Evolutionary conservation across 2,113 vertebrate species (phyloP).

Genomic region (Chelonoidis abingdonii): DNA sequence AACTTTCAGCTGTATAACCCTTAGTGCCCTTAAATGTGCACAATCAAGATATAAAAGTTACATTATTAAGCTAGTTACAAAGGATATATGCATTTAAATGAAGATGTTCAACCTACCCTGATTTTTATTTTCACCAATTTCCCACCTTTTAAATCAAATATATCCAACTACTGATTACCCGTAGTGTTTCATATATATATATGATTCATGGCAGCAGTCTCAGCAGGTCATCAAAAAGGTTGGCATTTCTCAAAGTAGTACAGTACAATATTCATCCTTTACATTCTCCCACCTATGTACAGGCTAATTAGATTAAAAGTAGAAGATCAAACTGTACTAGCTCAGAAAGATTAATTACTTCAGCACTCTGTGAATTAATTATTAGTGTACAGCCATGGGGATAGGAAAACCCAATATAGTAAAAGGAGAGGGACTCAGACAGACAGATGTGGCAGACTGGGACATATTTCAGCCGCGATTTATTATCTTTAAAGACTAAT

Average conservation of each 20-base stretch:
- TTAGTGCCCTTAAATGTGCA: not conserved
- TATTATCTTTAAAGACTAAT: conserved; percentile 55
- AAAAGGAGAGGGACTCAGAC: conserved; percentile 40
- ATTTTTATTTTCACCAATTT: conserved; percentile 8
- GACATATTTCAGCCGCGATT: conserved; percentile 35
- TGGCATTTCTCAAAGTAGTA: conserved; percentile 38
- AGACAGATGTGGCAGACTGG: conserved; percentile 42
- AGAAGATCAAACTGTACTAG: conserved; percentile 73
- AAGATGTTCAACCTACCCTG: not conserved
- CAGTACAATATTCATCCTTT: conserved; percentile 45
- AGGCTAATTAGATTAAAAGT: conserved; percentile 79
- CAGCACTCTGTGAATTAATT: conserved; percentile 77
- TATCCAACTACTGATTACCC: not conserved
- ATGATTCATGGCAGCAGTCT: not conserved
- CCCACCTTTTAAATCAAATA: conserved; percentile 44
- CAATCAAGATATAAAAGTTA: not conserved
- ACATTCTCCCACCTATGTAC: conserved; percentile 62
- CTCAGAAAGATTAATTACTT: conserved; percentile 80
- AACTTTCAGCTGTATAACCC: not conserved
- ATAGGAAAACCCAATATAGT: conserved; percentile 48
- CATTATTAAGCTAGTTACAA: not conserved
- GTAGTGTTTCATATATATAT: not conserved
- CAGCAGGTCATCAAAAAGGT: conserved; percentile 25
- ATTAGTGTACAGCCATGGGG: conserved; percentile 59
- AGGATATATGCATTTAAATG: not conserved